Percentiles rank a stretch among this genome's conserved stretches.
Conservation (phyloP, 2,797 vertebrate genomes). For the Scyliorhinus canicula region DNA sequence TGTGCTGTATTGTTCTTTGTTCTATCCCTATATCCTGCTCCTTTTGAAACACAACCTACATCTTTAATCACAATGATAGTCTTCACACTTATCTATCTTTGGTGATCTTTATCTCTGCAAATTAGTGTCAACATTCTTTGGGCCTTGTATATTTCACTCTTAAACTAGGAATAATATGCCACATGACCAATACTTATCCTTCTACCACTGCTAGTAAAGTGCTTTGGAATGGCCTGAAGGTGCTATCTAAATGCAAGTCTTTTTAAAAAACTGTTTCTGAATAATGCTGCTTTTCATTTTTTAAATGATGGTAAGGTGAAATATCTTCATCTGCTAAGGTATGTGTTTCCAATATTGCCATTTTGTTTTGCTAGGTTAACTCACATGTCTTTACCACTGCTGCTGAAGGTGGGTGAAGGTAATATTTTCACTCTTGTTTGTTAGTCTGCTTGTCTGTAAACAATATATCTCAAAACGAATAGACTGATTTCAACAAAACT, state of each 20-base stretch:
- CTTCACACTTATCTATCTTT: background rate
- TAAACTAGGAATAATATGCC: background rate
- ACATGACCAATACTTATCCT: background rate
- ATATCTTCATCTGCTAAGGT: background rate
- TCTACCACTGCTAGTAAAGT: background rate
- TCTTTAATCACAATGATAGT: background rate
- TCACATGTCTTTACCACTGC: background rate
- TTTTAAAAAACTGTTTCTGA: background rate
- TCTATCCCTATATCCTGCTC: background rate
- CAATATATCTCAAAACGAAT: too few relatives aligned
- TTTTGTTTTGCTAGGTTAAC: background rate
- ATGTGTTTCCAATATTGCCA: too few relatives aligned
- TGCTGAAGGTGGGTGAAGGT: background rate
- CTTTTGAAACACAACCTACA: background rate
- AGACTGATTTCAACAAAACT: too few relatives aligned
- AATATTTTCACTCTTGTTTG: background rate
- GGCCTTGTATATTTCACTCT: background rate
- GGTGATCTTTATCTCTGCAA: background rate
- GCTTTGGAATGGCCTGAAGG: background rate
- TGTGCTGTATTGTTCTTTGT: too few relatives aligned
- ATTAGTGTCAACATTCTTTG: background rate
- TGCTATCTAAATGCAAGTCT: background rate
- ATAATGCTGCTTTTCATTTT: background rate
- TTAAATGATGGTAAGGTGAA: background rate
- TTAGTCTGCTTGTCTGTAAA: background rate